phyloP scores from a whole-genome alignment of 2,797 vertebrate genomes.

The Hozukius guyotensis region DNA sequence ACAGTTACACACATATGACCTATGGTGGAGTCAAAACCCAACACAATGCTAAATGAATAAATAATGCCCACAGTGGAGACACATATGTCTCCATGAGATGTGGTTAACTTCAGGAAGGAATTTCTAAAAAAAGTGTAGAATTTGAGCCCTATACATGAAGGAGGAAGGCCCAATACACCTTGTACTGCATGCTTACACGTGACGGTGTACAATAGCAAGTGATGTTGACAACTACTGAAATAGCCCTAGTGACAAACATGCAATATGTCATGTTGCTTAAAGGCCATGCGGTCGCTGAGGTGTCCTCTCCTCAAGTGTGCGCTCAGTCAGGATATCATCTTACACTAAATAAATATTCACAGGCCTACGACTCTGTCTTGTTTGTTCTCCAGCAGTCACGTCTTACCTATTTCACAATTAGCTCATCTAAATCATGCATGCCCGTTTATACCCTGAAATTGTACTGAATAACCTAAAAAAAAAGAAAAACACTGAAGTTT shows the following conservation, averaged over 20 bases:
- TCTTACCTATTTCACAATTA: slow-evolving; percentile 39
- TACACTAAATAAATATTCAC: slow-evolving; percentile 60
- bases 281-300: slow-evolving; percentile 42
- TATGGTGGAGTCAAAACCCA: not conserved
- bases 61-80: slow-evolving; percentile 10
- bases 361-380: slow-evolving; percentile 10
- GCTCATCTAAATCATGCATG: not conserved
- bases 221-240: slow-evolving; percentile 54
- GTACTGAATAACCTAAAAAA: not conserved
- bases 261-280: slow-evolving; percentile 49
- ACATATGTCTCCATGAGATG: not conserved
- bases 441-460: not conserved
- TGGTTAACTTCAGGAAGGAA: not conserved
- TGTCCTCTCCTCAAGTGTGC: slow-evolving; percentile 41
- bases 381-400: slow-evolving; percentile 26
- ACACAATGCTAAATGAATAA: slow-evolving; percentile 10
- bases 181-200: slow-evolving; percentile 32
- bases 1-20: not conserved
- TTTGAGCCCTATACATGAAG: not conserved
- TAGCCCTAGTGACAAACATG: slow-evolving; percentile 61
- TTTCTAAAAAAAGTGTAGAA: slow-evolving; percentile 21
- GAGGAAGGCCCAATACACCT: slow-evolving; percentile 23
- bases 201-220: slow-evolving; percentile 56
- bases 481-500: not conserved
- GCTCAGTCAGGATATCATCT: slow-evolving; percentile 55